These are phyloP conservation scores for Caranx melampygus DNA, from an alignment of 2,113 vertebrate species.

Conservation along the genomic window DNA sequence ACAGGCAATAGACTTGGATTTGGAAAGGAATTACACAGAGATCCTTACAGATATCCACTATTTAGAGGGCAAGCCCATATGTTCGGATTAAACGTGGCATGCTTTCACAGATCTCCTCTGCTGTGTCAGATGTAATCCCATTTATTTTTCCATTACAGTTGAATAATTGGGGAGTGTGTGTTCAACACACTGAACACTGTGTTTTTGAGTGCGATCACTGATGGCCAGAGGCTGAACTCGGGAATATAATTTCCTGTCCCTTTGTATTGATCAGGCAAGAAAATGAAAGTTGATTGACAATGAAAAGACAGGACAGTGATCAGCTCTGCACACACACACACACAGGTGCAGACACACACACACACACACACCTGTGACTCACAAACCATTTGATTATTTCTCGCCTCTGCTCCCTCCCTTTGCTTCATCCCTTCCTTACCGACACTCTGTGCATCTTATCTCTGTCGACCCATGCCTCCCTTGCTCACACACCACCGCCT, in stretches of 20 bases:
- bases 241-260: slow-evolving; percentile 33
- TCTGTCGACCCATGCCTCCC: slow-evolving; percentile 70
- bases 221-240: slow-evolving; percentile 12
- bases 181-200: not conserved
- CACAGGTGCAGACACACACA: not conserved
- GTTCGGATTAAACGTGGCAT: slow-evolving; percentile 63
- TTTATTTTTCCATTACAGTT: not conserved
- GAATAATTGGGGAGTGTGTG: slow-evolving; percentile 1
- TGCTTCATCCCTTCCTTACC: slow-evolving; percentile 31
- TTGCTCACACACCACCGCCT: slow-evolving; percentile 55
- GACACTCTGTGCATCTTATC: slow-evolving; percentile 53
- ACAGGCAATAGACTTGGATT: slow-evolving; percentile 42
- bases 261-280: not conserved
- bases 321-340: not conserved
- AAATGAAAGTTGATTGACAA: slow-evolving; percentile 37
- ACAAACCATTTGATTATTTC: slow-evolving; percentile 18
- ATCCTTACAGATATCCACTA: slow-evolving; percentile 50
- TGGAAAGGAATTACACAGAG: slow-evolving; percentile 58
- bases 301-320: slow-evolving; percentile 35
- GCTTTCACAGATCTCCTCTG: slow-evolving; percentile 71
- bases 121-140: slow-evolving; percentile 21
- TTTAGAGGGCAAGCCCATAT: slow-evolving; percentile 42
- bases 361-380: slow-evolving; percentile 17
- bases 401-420: slow-evolving; percentile 1
- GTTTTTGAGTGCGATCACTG: slow-evolving; percentile 33